phyloP scores from a whole-genome alignment of 2,888 invertebrate genomes.

The Cyaniris semiargus region DNA sequence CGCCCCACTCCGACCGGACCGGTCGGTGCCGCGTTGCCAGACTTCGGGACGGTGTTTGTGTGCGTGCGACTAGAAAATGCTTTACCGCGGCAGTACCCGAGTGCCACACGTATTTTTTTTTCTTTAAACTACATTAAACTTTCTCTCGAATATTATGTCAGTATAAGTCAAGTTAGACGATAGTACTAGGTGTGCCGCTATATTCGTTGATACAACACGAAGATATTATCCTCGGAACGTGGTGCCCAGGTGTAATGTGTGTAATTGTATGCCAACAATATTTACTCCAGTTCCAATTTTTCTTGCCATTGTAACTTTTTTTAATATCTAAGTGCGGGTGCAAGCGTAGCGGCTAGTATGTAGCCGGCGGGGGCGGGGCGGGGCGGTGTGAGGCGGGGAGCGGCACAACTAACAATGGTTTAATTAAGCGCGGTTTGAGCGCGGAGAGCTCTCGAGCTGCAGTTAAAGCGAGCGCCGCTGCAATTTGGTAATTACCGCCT shows the following conservation, averaged over 20 bases:
- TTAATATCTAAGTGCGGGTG: neutral
- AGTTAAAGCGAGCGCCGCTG: conserved; percentile 51
- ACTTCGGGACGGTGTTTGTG: no score
- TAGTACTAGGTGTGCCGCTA: no score
- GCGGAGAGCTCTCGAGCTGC: conserved; percentile 49
- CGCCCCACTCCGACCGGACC: no score
- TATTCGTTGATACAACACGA: neutral
- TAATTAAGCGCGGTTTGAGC: conserved; percentile 56
- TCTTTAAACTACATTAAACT: no score
- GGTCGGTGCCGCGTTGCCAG: no score
- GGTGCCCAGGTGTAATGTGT: neutral
- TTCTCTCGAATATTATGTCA: no score
- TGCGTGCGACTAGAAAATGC: no score
- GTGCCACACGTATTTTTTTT: neutral
- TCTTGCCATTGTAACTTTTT: neutral
- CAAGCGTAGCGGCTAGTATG: conserved; percentile 29
- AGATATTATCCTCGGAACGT: neutral
- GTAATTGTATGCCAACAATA: no score
- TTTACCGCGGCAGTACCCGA: no score
- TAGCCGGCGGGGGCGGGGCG: conserved; percentile 25
- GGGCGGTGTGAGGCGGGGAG: conserved; percentile 34
- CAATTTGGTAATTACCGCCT: conserved; percentile 55
- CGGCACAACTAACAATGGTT: conserved; percentile 51
- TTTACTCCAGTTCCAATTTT: neutral
- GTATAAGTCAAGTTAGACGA: no score